phyloP scores from a whole-genome alignment of 2,113 vertebrate species.

The Leptobrachium leishanense region DNA sequence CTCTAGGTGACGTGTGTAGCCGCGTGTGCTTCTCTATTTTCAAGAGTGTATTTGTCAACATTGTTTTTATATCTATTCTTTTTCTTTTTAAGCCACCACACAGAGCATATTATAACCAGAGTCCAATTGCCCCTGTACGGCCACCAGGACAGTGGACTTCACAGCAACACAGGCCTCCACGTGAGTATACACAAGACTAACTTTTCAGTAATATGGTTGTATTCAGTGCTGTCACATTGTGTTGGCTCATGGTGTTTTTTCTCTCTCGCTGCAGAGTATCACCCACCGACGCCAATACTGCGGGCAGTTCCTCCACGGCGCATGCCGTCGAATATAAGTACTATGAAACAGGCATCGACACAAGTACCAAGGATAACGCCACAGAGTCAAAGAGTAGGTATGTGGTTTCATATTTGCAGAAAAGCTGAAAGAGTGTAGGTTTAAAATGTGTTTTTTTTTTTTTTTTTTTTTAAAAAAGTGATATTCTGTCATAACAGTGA shows the following conservation, averaged over 20 bases:
- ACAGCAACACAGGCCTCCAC: conserved; percentile 73
- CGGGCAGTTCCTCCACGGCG: conserved; percentile 64
- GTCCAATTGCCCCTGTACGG: conserved; percentile 68
- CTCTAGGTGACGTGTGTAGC: no score
- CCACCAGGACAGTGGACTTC: conserved; percentile 78
- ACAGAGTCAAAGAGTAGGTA: conserved; percentile 83
- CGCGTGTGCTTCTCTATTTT: no score
- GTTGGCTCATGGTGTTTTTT: background rate
- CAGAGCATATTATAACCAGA: conserved; percentile 77
- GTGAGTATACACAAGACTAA: conserved; percentile 63
- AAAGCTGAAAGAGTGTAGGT: no score
- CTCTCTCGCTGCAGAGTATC: conserved; percentile 61
- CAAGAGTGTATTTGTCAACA: no score
- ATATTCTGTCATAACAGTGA: no score
- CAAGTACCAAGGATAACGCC: conserved; percentile 73
- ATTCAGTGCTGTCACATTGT: no score
- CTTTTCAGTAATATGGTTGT: background rate
- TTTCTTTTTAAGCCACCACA: conserved; percentile 68
- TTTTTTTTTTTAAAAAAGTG: no score
- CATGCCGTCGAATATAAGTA: conserved; percentile 71
- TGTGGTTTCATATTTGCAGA: conserved; percentile 42
- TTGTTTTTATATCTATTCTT: no score
- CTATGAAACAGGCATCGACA: conserved; percentile 81
- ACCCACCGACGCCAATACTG: conserved; percentile 63
- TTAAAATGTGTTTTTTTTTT: no score